Evolutionary conservation across 2,888 invertebrate species (phyloP).

Genomic region (Ctena decussata): DNA sequence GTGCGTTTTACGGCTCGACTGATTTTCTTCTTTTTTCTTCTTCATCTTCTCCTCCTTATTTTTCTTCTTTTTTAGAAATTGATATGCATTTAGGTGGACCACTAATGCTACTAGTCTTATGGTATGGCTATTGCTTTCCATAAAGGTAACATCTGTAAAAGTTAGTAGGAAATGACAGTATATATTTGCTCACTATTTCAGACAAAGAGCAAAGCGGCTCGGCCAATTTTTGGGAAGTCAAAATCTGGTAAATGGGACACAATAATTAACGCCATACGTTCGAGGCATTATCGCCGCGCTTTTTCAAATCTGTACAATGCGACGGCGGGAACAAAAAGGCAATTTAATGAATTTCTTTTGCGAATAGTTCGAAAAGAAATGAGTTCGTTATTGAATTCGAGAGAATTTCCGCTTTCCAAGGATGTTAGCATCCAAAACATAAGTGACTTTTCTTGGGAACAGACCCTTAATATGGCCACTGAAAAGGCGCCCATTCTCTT

Average conservation of each 20-base stretch:
- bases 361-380: constrained; percentile 29
- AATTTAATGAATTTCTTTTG: constrained; percentile 16
- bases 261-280: constrained; percentile 29
- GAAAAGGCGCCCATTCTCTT: constrained; percentile 29
- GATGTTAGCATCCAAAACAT: constrained; percentile 32
- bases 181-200: background rate
- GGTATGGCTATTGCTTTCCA: background rate
- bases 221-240: background rate
- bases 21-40: no score
- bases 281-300: constrained; percentile 31
- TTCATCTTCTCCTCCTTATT: no score
- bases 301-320: constrained; percentile 44
- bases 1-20: no score
- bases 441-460: constrained; percentile 43
- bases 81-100: background rate
- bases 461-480: background rate
- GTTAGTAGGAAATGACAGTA: no score
- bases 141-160: no score
- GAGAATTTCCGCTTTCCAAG: constrained; percentile 32
- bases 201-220: constrained; percentile 1
- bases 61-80: no score
- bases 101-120: background rate
- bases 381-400: background rate
- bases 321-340: constrained; percentile 20
- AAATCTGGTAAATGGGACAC: constrained; percentile 28